A percentile compares a stretch with the other conserved stretches of the same genome.
These are phyloP conservation scores for Oncorhynchus gorbuscha DNA, from an alignment of 2,113 vertebrate species.

Conservation along the genomic window DNA sequence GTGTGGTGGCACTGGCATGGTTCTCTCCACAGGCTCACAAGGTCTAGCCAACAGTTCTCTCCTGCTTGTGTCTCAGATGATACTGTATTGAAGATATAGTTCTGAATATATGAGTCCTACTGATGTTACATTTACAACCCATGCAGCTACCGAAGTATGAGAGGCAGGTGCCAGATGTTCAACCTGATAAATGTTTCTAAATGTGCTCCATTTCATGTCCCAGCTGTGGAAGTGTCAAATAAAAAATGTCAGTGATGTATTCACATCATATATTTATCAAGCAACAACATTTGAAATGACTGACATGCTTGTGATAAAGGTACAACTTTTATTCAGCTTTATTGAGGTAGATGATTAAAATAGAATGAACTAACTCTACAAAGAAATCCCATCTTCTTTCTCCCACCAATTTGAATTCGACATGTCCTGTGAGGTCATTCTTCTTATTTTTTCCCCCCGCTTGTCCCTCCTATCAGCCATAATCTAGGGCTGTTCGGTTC, in stretches of 20 bases:
- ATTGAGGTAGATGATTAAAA: neutral
- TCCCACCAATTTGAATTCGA: constrained; percentile 32
- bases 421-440: constrained; percentile 52
- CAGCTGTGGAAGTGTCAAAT: too few species aligned
- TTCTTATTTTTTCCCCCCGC: constrained; percentile 23
- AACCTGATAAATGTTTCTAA: neutral
- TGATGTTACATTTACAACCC: neutral
- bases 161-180: too few species aligned
- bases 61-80: neutral
- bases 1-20: neutral
- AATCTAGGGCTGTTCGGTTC: constrained; percentile 65
- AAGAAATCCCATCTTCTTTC: neutral
- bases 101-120: too few species aligned
- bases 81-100: neutral
- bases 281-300: neutral
- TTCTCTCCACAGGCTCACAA: neutral
- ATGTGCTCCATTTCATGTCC: neutral
- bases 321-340: neutral
- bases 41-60: neutral
- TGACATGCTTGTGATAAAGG: neutral
- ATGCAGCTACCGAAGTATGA: neutral
- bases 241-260: too few species aligned
- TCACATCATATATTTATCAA: neutral
- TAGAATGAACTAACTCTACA: neutral
- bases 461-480: constrained; percentile 40